These are phyloP conservation scores for Epinotia demarniana DNA, from an alignment of 2,888 invertebrate genomes.

Conservation along the genomic window DNA sequence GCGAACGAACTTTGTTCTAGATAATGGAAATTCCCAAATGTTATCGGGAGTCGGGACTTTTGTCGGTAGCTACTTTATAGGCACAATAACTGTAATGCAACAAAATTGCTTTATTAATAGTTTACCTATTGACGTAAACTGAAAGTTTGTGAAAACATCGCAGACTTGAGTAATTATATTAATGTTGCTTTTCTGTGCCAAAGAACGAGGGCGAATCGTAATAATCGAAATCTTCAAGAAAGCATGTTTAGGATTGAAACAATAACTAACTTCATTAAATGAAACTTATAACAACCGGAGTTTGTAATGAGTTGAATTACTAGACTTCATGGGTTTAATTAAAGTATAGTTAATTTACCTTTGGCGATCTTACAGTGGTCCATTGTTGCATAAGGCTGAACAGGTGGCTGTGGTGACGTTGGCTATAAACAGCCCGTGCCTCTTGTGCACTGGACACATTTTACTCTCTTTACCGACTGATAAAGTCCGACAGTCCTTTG, in stretches of 20 bases:
- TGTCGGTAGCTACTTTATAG: not conserved
- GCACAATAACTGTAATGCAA: not conserved
- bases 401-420: slow-evolving; percentile 66
- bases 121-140: not conserved
- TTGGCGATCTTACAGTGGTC: slow-evolving; percentile 24
- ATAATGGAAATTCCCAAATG: not conserved
- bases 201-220: not conserved
- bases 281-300: slow-evolving; percentile 15
- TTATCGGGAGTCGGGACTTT: not conserved
- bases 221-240: not conserved
- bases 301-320: slow-evolving; percentile 2
- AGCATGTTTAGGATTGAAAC: slow-evolving; percentile 10
- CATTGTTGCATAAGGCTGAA: slow-evolving; percentile 53
- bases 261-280: not conserved
- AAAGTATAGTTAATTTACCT: slow-evolving; percentile 14
- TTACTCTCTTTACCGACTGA: slow-evolving; percentile 76
- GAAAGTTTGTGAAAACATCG: not conserved
- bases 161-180: not conserved
- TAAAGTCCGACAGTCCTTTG: slow-evolving; percentile 73
- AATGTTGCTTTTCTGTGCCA: not conserved
- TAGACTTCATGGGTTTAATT: not conserved
- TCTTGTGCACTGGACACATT: slow-evolving; percentile 74
- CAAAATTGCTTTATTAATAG: not conserved
- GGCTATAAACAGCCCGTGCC: slow-evolving; percentile 61
- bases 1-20: slow-evolving; percentile 17